Percentiles rank a stretch among this genome's conserved stretches.
Conservation (phyloP, 2,797 vertebrate genomes). For the Gadopsis bispinosus region DNA sequence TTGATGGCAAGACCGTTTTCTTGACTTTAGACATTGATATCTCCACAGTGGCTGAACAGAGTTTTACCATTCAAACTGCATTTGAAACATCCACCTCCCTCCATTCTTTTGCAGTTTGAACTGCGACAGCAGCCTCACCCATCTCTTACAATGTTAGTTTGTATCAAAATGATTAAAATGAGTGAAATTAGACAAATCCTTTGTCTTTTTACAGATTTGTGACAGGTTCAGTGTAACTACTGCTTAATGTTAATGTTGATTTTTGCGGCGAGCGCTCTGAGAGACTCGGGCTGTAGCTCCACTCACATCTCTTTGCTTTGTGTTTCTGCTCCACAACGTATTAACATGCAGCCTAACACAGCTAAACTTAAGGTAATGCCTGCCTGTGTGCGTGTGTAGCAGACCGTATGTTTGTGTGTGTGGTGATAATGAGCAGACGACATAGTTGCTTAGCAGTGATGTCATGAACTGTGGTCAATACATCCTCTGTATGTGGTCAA, state of each 20-base stretch:
- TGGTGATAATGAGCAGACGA: constrained; percentile 7
- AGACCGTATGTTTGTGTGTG: background rate
- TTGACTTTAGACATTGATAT: too few species aligned
- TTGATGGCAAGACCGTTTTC: too few species aligned
- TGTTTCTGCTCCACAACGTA: constrained; percentile 64
- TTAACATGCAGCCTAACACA: constrained; percentile 73
- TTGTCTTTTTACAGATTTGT: background rate
- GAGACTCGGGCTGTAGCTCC: constrained; percentile 25
- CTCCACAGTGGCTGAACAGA: too few species aligned
- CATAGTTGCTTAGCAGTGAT: constrained; percentile 37
- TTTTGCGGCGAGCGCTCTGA: constrained; percentile 7
- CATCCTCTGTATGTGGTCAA: constrained; percentile 43
- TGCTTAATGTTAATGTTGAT: background rate
- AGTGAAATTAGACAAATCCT: background rate
- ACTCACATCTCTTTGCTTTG: constrained; percentile 61
- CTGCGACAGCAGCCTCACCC: too few species aligned
- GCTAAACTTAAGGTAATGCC: constrained; percentile 77
- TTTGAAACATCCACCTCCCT: too few species aligned
- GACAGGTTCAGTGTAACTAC: background rate
- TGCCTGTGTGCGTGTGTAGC: constrained; percentile 26
- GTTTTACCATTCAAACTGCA: too few species aligned
- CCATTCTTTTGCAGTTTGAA: too few species aligned
- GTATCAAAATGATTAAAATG: background rate
- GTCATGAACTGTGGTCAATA: constrained; percentile 40
- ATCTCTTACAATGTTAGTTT: too few species aligned